Percentiles rank a stretch among this genome's conserved stretches.
phyloP scores from a whole-genome alignment of 2,888 invertebrate genomes.

The Pristionchus mayeri region DNA sequence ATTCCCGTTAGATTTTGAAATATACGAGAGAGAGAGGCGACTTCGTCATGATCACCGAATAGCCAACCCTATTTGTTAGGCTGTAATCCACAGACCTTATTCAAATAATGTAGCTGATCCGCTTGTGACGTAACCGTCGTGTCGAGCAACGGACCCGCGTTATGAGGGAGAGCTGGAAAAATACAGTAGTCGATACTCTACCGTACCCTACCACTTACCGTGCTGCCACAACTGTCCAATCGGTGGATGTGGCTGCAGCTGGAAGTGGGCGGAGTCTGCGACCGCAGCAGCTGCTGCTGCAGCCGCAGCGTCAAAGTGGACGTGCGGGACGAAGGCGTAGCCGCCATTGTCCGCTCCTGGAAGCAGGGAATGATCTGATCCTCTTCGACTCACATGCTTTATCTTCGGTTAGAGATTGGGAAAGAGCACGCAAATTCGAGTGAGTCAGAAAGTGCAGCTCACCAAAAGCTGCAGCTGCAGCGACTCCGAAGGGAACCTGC shows the following conservation, averaged over 20 bases:
- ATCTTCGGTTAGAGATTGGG: background rate
- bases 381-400: no score
- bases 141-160: background rate
- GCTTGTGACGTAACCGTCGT: background rate
- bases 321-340: conserved; percentile 20
- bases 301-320: conserved; percentile 7
- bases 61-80: no score
- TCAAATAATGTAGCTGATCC: background rate
- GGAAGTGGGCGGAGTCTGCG: conserved; percentile 15
- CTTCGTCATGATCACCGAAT: no score
- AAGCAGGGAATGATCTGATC: no score
- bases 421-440: no score
- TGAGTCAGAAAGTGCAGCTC: background rate
- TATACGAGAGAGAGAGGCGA: no score
- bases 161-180: background rate
- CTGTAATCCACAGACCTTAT: background rate
- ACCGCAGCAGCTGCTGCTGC: background rate
- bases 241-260: background rate
- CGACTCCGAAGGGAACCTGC: background rate
- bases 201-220: background rate
- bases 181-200: no score
- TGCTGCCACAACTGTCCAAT: conserved; percentile 22
- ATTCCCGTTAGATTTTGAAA: no score
- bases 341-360: conserved; percentile 9
- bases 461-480: conserved; percentile 12